Base-by-base conservation (phyloP, 2,797 vertebrate genomes). In the Etheostoma nigrum region DNA sequence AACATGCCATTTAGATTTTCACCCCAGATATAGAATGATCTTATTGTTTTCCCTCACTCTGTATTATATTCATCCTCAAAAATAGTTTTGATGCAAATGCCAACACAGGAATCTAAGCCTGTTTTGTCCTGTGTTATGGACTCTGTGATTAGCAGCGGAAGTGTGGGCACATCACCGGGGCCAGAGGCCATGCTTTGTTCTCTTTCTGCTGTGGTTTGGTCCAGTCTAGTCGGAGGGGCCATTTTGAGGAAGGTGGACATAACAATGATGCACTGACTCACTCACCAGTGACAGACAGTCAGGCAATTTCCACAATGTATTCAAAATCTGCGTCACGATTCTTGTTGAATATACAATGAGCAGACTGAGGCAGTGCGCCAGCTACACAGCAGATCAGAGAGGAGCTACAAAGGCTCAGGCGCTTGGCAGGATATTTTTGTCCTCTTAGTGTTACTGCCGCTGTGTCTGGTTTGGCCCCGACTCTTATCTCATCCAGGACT, bases 161-260 rank as follows among this genome's bases (percentile, higher is more conserved):
- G 74, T 85, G 79, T 85, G 86, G 84, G 83, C 91, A 89, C 76
- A 81, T 80, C 83, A 60, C 9, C 1, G n/a, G 51, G 83, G 83
- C 85, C 84, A 72, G 79, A 86, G 88, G 90, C 79, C 83, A 80
- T 55, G 85, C 81, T 90, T 91, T 92, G 88, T 91, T 90, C 85
- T 89, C 71, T 51, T 4, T 83, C 73, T 68, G 67, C 59, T 53
- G n/a, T 18, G 67, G 59, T 84, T 64, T 58, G 47, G 79, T 82
- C 68, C 63, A 25, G 44, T 66, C 61, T 21, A 72, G 72, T 85
- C 87, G 76, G 63, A 12, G 83, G 86, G 82, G 63, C 79, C 70
- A 18, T 76, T 89, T 74, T 52, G 54, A 79, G 79, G 83, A 86
- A 86, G 79, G 68, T 47, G 59, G 67, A 55, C 65, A 25, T 58